Conservation (phyloP, 2,113 vertebrate genomes). For the Tympanuchus pallidicinctus region DNA sequence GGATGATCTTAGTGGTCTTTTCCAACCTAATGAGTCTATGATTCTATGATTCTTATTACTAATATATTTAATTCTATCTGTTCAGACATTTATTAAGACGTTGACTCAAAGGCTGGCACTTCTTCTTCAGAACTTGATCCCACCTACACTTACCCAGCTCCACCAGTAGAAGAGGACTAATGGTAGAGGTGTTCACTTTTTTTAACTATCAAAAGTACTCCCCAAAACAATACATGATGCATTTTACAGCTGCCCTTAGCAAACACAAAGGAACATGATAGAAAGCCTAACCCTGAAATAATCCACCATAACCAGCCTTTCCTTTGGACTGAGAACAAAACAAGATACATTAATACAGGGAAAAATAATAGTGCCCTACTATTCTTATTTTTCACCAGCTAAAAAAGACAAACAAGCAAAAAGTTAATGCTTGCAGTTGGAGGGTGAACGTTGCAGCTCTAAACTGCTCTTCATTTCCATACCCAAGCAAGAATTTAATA, state of each 20-base stretch:
- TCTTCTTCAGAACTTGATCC: rapidly evolving
- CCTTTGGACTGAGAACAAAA: not conserved
- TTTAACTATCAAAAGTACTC: not conserved
- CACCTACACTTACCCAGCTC: not conserved
- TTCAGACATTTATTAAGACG: not conserved
- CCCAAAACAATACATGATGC: not conserved
- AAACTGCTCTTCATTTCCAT: not conserved
- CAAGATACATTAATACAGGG: rapidly evolving
- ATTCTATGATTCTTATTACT: not conserved
- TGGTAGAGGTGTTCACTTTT: not conserved
- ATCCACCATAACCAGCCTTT: not conserved
- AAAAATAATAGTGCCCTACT: not conserved
- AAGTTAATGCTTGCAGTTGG: not conserved
- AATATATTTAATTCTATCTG: not conserved
- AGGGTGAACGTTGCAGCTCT: not conserved
- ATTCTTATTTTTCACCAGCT: not conserved
- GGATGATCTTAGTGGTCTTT: too few relatives aligned
- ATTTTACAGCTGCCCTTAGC: not conserved
- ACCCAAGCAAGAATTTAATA: not conserved
- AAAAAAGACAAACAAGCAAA: not conserved
- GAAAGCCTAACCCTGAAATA: not conserved
- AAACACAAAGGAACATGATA: not conserved
- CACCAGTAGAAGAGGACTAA: not conserved
- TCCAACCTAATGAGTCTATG: too few relatives aligned
- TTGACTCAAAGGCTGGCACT: not conserved